Evolutionary conservation across 2,888 invertebrate genomes (phyloP).

Genomic region (Halocaridina rubra): DNA sequence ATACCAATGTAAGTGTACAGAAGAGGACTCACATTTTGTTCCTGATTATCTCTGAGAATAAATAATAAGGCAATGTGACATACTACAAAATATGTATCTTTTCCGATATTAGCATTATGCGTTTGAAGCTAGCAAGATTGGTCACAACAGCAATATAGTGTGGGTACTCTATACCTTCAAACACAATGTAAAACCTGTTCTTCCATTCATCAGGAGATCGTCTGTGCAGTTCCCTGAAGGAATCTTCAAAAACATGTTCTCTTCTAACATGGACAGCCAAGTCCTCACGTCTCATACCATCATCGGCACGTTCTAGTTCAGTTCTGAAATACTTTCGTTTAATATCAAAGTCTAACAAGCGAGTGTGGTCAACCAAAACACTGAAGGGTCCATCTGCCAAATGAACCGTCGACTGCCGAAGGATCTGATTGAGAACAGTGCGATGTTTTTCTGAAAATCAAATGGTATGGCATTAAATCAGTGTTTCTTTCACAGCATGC

Average conservation of each 20-base stretch:
- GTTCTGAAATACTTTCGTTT: constrained; percentile 87
- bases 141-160: no score
- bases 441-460: constrained; percentile 81
- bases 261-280: constrained; percentile 87
- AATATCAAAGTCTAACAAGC: constrained; percentile 90
- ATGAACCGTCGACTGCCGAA: constrained; percentile 82
- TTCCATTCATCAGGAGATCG: constrained; percentile 89
- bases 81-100: no score
- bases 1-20: no score
- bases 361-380: constrained; percentile 86
- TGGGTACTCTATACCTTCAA: constrained; percentile 82
- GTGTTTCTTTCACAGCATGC: no score
- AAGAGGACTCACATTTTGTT: no score
- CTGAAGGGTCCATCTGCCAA: constrained; percentile 88
- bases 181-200: constrained; percentile 90
- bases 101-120: no score
- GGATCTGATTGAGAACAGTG: constrained; percentile 88
- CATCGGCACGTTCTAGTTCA: constrained; percentile 85
- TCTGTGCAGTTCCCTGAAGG: constrained; percentile 86
- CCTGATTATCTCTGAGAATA: no score
- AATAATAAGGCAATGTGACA: no score
- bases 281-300: constrained; percentile 83
- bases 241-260: constrained; percentile 88
- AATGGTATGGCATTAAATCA: no score
- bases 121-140: no score